These are phyloP conservation scores for Harlomillsia oculata DNA, from an alignment of 1,140 invertebrate species.

Conservation along the genomic window DNA sequence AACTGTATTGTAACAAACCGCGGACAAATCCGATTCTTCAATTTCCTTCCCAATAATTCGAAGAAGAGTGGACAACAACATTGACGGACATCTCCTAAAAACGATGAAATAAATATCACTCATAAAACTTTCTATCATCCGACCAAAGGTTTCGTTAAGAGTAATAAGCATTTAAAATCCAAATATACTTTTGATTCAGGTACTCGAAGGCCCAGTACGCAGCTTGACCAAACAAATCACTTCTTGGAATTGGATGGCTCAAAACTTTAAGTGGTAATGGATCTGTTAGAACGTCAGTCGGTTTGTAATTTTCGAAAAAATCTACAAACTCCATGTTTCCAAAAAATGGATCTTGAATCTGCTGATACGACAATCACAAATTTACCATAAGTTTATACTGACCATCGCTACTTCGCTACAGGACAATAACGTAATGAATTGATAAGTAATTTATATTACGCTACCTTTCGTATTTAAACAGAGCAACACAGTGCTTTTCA, in stretches of 20 bases:
- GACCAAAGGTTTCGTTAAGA: constrained; percentile 29
- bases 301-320: constrained; percentile 22
- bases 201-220: constrained; percentile 66
- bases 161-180: constrained; percentile 28
- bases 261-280: constrained; percentile 61
- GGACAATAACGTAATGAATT: too few species aligned
- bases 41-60: constrained; percentile 56
- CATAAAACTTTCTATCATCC: constrained; percentile 25
- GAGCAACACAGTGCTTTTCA: too few species aligned
- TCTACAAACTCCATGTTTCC: not conserved
- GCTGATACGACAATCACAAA: too few species aligned
- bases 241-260: constrained; percentile 54
- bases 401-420: too few species aligned
- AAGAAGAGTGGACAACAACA: constrained; percentile 53
- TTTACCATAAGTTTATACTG: too few species aligned
- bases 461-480: too few species aligned
- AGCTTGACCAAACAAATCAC: constrained; percentile 62
- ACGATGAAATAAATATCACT: constrained; percentile 30
- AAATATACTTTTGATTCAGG: constrained; percentile 56
- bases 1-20: not conserved
- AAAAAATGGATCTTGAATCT: too few species aligned
- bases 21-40: constrained; percentile 45
- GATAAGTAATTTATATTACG: too few species aligned
- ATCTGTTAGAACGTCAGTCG: constrained; percentile 43
- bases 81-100: constrained; percentile 57